Evolutionary conservation across 2,888 invertebrate species (phyloP).

Genomic region (Crepidodera aurea): DNA sequence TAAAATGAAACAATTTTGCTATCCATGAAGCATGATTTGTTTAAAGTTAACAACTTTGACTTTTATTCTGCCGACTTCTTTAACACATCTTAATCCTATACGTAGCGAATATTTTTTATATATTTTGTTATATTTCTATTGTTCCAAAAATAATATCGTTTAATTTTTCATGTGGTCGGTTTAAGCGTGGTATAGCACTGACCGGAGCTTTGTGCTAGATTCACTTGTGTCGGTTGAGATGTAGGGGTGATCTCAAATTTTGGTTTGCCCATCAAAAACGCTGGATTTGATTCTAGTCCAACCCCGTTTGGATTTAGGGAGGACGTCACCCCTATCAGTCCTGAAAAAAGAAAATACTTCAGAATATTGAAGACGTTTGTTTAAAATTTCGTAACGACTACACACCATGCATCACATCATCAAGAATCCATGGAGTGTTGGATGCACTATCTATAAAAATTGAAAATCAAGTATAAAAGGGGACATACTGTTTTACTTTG

Average conservation of each 20-base stretch:
- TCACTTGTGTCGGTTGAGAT: constrained; percentile 55
- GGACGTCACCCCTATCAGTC: constrained; percentile 66
- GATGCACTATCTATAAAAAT: not conserved
- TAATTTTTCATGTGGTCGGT: constrained; percentile 14
- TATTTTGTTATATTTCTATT: too few species aligned
- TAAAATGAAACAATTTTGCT: too few species aligned
- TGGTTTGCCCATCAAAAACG: constrained; percentile 63
- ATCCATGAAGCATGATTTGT: too few species aligned
- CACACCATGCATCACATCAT: constrained; percentile 17
- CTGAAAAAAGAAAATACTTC: constrained; percentile 34
- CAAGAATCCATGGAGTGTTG: not conserved
- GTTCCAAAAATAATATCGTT: not conserved
- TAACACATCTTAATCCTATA: too few species aligned
- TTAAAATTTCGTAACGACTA: not conserved
- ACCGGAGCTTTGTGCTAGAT: constrained; percentile 54
- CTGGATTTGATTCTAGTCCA: constrained; percentile 70
- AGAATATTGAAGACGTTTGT: not conserved
- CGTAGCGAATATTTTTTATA: too few species aligned
- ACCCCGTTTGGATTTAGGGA: constrained; percentile 71
- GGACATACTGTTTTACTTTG: too few species aligned
- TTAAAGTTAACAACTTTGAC: too few species aligned
- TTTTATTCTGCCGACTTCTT: too few species aligned
- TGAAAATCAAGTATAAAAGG: too few species aligned
- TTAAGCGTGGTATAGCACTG: constrained; percentile 54
- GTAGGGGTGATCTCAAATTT: constrained; percentile 63